These are phyloP conservation scores for Pseudochaenichthys georgianus DNA, from an alignment of 2,797 vertebrate genomes.

Conservation along the genomic window DNA sequence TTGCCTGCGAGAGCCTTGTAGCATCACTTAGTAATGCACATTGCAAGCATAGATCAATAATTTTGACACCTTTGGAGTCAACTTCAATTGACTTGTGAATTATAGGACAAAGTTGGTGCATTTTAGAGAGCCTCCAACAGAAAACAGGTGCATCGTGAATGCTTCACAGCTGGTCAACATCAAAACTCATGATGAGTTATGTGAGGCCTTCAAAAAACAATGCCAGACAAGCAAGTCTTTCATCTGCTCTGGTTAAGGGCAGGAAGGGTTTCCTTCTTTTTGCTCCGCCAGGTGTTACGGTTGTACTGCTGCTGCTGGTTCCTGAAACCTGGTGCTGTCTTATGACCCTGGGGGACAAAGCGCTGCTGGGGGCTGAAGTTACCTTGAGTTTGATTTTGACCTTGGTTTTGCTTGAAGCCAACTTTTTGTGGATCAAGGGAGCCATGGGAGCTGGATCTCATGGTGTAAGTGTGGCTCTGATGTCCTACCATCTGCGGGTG, in stretches of 20 bases:
- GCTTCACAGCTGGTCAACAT: constrained; percentile 21
- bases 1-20: constrained; percentile 9
- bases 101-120: background rate
- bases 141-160: background rate
- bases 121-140: constrained; percentile 9
- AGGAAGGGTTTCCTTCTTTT: constrained; percentile 86
- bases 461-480: constrained; percentile 74
- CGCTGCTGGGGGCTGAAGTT: constrained; percentile 70
- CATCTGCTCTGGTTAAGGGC: constrained; percentile 91
- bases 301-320: constrained; percentile 91
- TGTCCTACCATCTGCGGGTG: constrained; percentile 76
- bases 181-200: background rate
- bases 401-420: constrained; percentile 78
- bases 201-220: constrained; percentile 18
- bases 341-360: constrained; percentile 72
- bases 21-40: constrained; percentile 10
- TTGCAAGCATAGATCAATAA: constrained; percentile 1
- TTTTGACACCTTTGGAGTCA: constrained; percentile 2
- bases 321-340: constrained; percentile 78
- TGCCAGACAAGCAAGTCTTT: constrained; percentile 13
- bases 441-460: constrained; percentile 75
- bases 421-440: constrained; percentile 77
- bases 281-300: constrained; percentile 88
- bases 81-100: constrained; percentile 21
- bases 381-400: constrained; percentile 54